Evolutionary conservation across 2,888 invertebrate species (phyloP), one percentile per base, ranked within the genome.

Genomic region (Diploptera punctata): DNA sequence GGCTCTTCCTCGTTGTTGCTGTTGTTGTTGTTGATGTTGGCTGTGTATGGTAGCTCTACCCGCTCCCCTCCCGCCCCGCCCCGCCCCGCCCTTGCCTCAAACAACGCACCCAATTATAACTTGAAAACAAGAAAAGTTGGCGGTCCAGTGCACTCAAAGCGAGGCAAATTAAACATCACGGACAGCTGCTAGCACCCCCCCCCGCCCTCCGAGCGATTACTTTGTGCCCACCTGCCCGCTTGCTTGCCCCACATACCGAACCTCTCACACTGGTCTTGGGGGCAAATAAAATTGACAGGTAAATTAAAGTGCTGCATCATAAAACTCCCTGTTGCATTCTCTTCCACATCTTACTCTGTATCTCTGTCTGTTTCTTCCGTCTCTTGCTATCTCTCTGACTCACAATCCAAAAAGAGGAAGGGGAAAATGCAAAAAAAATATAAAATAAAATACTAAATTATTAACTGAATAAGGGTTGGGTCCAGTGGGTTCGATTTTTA

Each of bases 121-220:
- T 75, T 75, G 75, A 72, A 70, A 72, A 75, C 71, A 75, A 74
- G 72, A 72, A 74, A 75, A 75, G 74, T 72, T 71, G 65, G 71
- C 61, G 68, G 70, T 61, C 65, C 61, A 61, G 44, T 61, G 61
- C 62, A 60, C 68, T 73, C 71, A 75, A 75, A 75, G 74, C 69
- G 67, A 52, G 38, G 65, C 71, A 76, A 76, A 76, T 76, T 75
- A 76, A 76, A 76, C 75, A 75, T 76, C 76, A 76, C 47, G 65
- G 69, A 70, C 76, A 76, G 76, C 74, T 74, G 75, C 43, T 75
- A 47, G 62, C 68, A 62, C 65, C 38, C 44, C 72, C 73, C 49
- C 38, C 16, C 21, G 60, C 69, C 26, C 33, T 16, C 7, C 21
- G 29, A 44, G 68, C 67, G 49, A 62, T 61, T 71, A 73, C 72